Evolutionary conservation across 2,113 vertebrate genomes (phyloP).

Genomic region (Larimichthys crocea): DNA sequence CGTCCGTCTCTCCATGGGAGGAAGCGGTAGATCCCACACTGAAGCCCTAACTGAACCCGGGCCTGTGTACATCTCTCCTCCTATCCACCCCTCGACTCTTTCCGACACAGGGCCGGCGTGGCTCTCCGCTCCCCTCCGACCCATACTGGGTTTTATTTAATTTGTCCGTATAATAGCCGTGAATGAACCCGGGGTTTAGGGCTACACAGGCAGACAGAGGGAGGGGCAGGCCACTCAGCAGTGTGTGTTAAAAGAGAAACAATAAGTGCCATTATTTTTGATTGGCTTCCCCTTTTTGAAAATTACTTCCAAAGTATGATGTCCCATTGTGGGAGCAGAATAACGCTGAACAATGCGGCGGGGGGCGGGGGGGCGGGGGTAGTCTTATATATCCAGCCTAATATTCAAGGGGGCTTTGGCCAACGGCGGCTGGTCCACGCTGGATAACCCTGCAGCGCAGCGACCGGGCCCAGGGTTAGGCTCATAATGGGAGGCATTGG

Average conservation of each 20-base stretch:
- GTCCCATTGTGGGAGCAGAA: constrained; percentile 94
- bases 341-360: constrained; percentile 93
- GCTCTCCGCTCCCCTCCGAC: constrained; percentile 80
- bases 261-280: constrained; percentile 99
- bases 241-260: constrained; percentile 87
- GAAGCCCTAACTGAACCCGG: background rate
- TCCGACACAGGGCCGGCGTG: constrained; percentile 17
- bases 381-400: constrained; percentile 88
- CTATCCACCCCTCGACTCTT: constrained; percentile 33
- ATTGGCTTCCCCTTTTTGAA: constrained; percentile 93
- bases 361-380: constrained; percentile 55
- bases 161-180: constrained; percentile 97
- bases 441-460: constrained; percentile 88
- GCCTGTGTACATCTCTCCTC: background rate
- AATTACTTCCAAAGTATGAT: constrained; percentile 99
- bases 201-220: constrained; percentile 78
- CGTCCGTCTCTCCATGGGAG: constrained; percentile 20
- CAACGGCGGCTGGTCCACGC: constrained; percentile 55
- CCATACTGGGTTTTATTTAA: constrained; percentile 98
- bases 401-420: constrained; percentile 92
- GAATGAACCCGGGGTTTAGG: constrained; percentile 91
- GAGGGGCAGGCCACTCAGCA: constrained; percentile 88
- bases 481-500: constrained; percentile 93
- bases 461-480: constrained; percentile 91
- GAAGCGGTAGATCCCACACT: background rate